These are phyloP conservation scores for Eumaeus atala DNA, from an alignment of 1,140 invertebrate species.

Conservation along the genomic window DNA sequence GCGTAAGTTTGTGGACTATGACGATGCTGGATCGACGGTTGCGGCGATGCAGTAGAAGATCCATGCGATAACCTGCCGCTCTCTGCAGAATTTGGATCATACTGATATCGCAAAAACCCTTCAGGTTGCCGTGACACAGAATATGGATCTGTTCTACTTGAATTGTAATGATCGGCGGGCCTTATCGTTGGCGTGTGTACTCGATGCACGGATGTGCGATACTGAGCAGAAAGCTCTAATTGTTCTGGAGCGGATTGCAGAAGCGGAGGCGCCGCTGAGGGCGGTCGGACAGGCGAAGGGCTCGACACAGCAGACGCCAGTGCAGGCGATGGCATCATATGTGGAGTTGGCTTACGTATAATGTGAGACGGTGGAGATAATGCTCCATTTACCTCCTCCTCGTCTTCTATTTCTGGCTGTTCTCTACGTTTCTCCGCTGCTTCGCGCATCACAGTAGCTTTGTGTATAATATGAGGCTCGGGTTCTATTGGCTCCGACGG, in stretches of 20 bases:
- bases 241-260: constrained; percentile 30
- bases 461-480: constrained; percentile 67
- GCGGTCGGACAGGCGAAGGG: constrained; percentile 50
- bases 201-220: constrained; percentile 42
- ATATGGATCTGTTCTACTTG: constrained; percentile 55
- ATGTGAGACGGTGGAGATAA: constrained; percentile 66
- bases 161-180: constrained; percentile 44
- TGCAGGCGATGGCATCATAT: constrained; percentile 55
- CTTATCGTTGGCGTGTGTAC: constrained; percentile 53
- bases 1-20: constrained; percentile 62
- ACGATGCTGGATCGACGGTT: constrained; percentile 47
- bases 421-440: constrained; percentile 67
- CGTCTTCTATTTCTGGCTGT: constrained; percentile 63
- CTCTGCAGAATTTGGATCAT: constrained; percentile 45
- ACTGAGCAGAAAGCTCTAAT: constrained; percentile 38
- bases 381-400: constrained; percentile 51
- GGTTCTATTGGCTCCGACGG: constrained; percentile 65
- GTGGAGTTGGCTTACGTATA: constrained; percentile 53
- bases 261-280: constrained; percentile 39
- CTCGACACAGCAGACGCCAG: constrained; percentile 50
- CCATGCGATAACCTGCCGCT: constrained; percentile 43
- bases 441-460: constrained; percentile 72
- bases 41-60: constrained; percentile 43
- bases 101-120: constrained; percentile 47
- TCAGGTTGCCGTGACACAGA: constrained; percentile 50